Base-by-base conservation (phyloP, 2,113 vertebrate species). In the Corydoras maculifer region DNA sequence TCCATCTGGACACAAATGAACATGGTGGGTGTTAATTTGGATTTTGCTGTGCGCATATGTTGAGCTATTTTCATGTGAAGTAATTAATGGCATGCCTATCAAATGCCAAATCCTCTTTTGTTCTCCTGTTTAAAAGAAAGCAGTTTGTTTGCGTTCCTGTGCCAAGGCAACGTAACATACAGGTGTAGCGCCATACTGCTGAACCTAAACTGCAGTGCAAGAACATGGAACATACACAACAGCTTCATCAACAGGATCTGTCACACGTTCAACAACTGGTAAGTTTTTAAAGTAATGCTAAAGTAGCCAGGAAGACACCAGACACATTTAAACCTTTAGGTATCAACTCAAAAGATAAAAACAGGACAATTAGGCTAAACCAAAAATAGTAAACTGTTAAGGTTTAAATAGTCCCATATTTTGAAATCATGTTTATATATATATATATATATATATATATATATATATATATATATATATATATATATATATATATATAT, bases 141-240 rank as follows among this genome's bases (percentile, higher is more conserved):
- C 7, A 63, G 58, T 12, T 29, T 67, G 72, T 73, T 61, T 74
- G 65, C 13, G 0, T 73, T 8, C 3, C 3, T 32, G 58, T 25
- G n/a, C 72, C 72, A 62, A 54, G 58, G 58, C 58, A 68, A 73
- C 72, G 2, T 49, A 29, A 57, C 62, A 8, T 25, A 6, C 43
- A 18, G 9, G 7, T 60, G 48, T 4, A 50, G 15, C 43, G 8
- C 2, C 32, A 5, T 3, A 53, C 31, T 32, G 11, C 35, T 35
- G 1, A 5, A 60, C 3, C 10, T 65, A 4, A 14, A 31, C 25
- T 54, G 30, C 50, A 29, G 29, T 9, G 14, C 10, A 35, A 25
- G 29, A 62, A 15, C 14, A 43, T 94, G 92, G 63, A 84, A 25
- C 69, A 51, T 49, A 58, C 62, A 65, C 48, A 12, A 54, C 43